Evolutionary conservation across 2,797 vertebrate genomes (phyloP), one percentile per base, ranked within the genome.

Genomic region (Thaleichthys pacificus): DNA sequence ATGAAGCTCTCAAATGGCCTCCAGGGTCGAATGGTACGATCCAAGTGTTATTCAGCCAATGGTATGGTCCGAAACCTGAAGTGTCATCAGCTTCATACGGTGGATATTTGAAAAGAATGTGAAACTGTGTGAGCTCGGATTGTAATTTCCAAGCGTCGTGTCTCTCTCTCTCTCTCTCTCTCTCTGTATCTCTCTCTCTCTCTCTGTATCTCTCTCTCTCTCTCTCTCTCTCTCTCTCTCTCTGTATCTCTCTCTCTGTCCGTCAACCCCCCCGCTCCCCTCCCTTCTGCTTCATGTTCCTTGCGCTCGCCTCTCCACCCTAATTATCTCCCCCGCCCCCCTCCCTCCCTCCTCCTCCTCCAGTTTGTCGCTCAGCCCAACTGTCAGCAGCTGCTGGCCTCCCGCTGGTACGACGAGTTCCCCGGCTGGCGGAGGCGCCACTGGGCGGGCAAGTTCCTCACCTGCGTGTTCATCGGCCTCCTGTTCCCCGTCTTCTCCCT

Each of bases 291-390:
- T 17, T 2, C 61, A 4, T 62, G 12, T 17, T 4, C 15, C 17
- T 7, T 8, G 4, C 5, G 19, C 17, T 9, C 0, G 3, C n/a
- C 21, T 7, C 21, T 11, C n/a, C 38, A 35, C 11, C 21, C 64
- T 8, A 6, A 11, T 9, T 4, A 1, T 28, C 17, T 17, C 0
- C 3, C 19, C 35, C n/a, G 11, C 14, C 14, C 11, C 12, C 11
- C 1, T 0, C 3, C 32, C 14, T 4, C 61, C 32, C 21, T 38
- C 3, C 38, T 42, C 11, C 66, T 86, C 65, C 61, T 71, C 17
- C 75, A 99, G 98, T 99, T 99, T 87, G 97, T 99, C 70, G 98
- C 98, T 74, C 98, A 99, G 89, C 97, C 97, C 68, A 99, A 99
- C 84, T 99, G 98, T 90, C 98, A 99, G 87, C 97, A 99, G 88